Evolutionary conservation across 2,113 vertebrate genomes (phyloP).

Genomic region (Tyto alba): DNA sequence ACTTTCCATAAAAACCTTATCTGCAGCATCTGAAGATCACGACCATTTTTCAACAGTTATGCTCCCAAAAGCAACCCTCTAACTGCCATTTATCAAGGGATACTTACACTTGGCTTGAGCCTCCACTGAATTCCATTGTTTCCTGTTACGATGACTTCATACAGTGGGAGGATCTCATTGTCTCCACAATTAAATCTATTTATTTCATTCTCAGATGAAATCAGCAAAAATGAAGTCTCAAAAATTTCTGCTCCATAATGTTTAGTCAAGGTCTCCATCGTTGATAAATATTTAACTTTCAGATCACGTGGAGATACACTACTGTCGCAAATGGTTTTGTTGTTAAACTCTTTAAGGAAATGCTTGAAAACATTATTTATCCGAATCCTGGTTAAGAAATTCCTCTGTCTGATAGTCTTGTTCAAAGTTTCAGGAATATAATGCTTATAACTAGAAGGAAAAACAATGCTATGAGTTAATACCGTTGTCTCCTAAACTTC

Average conservation of each 20-base stretch:
- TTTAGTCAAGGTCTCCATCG: conserved; percentile 89
- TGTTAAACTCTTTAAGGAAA: conserved; percentile 94
- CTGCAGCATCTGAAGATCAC: background rate
- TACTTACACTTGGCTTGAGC: conserved; percentile 79
- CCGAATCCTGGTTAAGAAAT: conserved; percentile 88
- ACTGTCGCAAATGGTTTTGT: conserved; percentile 87
- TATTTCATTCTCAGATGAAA: conserved; percentile 84
- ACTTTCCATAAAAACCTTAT: background rate
- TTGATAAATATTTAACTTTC: conserved; percentile 95
- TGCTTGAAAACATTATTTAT: conserved; percentile 98
- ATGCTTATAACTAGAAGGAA: conserved; percentile 82
- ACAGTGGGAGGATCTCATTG: conserved; percentile 27
- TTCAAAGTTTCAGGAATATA: conserved; percentile 92
- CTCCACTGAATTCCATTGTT: conserved; percentile 90
- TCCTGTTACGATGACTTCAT: conserved; percentile 86
- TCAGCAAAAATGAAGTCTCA: conserved; percentile 71
- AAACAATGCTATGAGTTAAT: background rate
- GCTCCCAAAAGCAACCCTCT: background rate
- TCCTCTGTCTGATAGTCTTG: conserved; percentile 89
- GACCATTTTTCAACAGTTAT: background rate
- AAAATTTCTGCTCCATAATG: conserved; percentile 84
- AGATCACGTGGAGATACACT: conserved; percentile 89
- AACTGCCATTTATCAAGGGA: background rate
- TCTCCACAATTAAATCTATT: conserved; percentile 27
- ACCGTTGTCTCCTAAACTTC: background rate